phyloP scores from a whole-genome alignment of 2,113 vertebrate species.

The Sphyrna mokarran region DNA sequence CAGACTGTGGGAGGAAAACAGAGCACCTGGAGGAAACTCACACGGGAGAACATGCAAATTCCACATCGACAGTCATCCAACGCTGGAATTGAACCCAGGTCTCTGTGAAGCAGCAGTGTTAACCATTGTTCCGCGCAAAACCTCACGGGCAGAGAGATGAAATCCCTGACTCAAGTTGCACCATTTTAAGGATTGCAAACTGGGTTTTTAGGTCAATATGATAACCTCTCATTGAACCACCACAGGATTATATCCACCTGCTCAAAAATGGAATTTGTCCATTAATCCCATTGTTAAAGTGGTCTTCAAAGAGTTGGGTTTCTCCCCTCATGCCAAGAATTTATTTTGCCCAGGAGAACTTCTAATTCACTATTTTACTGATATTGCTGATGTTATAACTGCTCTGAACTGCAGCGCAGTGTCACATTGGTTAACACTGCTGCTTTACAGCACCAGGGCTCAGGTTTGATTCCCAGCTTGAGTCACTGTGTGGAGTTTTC shows the following conservation, averaged over 20 bases:
- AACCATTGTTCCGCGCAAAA: too few species aligned
- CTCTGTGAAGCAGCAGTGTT: too few species aligned
- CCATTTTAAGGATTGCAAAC: neutral
- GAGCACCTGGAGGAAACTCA: too few species aligned
- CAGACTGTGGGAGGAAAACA: too few species aligned
- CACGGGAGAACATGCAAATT: too few species aligned
- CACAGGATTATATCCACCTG: neutral
- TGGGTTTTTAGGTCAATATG: neutral
- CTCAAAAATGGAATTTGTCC: neutral
- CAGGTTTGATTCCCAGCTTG: too few species aligned
- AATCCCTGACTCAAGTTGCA: neutral
- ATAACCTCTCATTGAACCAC: neutral
- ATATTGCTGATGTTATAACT: neutral
- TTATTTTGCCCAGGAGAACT: neutral
- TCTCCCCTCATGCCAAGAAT: neutral
- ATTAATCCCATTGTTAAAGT: neutral
- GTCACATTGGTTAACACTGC: too few species aligned
- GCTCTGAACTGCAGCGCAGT: too few species aligned
- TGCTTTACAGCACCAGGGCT: too few species aligned
- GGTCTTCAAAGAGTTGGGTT: neutral
- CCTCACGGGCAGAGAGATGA: neutral
- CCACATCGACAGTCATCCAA: too few species aligned
- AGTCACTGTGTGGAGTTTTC: too few species aligned
- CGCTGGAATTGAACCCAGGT: too few species aligned
- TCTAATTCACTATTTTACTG: neutral